phyloP scores from a whole-genome alignment of 2,797 vertebrate species.

The Falco peregrinus region DNA sequence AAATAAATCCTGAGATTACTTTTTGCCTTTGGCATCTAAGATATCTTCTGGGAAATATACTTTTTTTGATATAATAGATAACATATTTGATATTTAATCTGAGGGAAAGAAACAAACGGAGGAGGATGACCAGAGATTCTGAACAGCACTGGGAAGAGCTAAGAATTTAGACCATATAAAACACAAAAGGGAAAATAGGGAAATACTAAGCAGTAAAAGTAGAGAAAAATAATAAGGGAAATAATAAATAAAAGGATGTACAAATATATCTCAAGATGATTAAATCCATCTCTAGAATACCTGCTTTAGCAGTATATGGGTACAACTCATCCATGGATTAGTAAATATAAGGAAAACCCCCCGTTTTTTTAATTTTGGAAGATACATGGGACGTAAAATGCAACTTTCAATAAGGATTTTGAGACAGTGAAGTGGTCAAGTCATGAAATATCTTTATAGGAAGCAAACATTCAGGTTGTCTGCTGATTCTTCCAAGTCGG shows the following conservation, averaged over 20 bases:
- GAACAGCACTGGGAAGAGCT: background rate
- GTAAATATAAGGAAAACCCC: background rate
- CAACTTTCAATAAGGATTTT: background rate
- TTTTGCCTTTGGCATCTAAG: background rate
- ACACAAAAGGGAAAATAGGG: background rate
- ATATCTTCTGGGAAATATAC: background rate
- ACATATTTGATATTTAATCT: background rate
- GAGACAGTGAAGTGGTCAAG: background rate
- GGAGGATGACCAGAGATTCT: background rate
- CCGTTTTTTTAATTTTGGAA: background rate
- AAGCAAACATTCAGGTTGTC: background rate
- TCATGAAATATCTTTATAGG: background rate
- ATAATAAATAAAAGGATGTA: background rate
- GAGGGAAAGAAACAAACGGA: background rate
- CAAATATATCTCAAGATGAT: background rate
- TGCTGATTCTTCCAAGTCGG: background rate
- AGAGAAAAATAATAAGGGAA: background rate
- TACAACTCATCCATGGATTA: background rate
- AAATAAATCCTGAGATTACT: background rate
- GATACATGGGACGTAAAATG: background rate
- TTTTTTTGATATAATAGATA: background rate
- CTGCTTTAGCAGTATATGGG: background rate
- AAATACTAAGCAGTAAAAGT: background rate
- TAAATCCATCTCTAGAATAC: background rate
- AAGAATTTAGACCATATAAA: background rate